Evolutionary conservation across 2,797 vertebrate species (phyloP).

Genomic region (Darevskia mixta): DNA sequence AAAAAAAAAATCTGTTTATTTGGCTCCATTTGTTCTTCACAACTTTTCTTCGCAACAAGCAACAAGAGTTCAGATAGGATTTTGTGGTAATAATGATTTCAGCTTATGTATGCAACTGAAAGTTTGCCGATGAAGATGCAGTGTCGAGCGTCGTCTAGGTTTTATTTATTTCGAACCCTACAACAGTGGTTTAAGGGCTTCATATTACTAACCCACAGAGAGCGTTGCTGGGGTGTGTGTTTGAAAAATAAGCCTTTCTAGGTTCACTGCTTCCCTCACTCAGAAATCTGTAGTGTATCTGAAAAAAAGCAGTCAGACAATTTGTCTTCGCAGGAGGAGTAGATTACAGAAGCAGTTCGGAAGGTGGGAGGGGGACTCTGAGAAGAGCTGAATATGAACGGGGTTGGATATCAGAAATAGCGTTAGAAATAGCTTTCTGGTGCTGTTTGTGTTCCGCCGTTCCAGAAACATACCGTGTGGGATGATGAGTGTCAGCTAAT

Average conservation of each 20-base stretch:
- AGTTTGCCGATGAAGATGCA: slow-evolving; percentile 48
- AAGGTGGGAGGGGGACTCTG: slow-evolving; percentile 44
- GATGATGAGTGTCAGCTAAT: slow-evolving; percentile 59
- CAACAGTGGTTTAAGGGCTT: slow-evolving; percentile 43
- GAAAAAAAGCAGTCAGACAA: slow-evolving; percentile 59
- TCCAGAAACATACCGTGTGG: slow-evolving; percentile 42
- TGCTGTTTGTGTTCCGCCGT: slow-evolving; percentile 50
- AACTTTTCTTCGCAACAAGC: slow-evolving; percentile 39
- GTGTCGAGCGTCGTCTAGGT: neutral
- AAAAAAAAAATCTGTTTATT: neutral
- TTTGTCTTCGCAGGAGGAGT: slow-evolving; percentile 59
- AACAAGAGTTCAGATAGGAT: neutral
- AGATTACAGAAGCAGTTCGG: slow-evolving; percentile 56
- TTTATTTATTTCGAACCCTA: neutral
- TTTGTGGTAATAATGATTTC: slow-evolving; percentile 24
- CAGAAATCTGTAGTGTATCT: slow-evolving; percentile 54
- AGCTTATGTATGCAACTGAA: neutral
- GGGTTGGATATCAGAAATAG: slow-evolving; percentile 49
- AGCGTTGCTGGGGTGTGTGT: slow-evolving; percentile 23
- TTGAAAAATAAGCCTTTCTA: neutral
- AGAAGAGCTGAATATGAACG: slow-evolving; percentile 40
- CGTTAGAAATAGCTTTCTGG: slow-evolving; percentile 58
- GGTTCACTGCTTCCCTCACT: slow-evolving; percentile 50
- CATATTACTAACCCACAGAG: slow-evolving; percentile 36
- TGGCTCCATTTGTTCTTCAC: slow-evolving; percentile 25